These are phyloP conservation scores for Arion vulgaris DNA, from an alignment of 1,140 invertebrate genomes.

Conservation along the genomic window DNA sequence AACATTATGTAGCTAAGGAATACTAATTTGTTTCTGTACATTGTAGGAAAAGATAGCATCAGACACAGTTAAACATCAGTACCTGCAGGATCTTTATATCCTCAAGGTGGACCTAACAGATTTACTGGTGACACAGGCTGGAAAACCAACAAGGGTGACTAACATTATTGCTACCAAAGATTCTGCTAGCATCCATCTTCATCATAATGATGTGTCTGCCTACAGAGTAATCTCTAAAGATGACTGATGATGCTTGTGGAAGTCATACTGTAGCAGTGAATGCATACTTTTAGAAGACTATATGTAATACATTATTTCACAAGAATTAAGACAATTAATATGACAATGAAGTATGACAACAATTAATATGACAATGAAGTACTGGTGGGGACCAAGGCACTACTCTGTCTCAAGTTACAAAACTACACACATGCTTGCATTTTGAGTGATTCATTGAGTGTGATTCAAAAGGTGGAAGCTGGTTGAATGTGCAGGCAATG, in stretches of 20 bases:
- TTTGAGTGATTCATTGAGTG: no score
- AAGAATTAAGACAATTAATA: no score
- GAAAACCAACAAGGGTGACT: slow-evolving; percentile 16
- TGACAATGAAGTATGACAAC: no score
- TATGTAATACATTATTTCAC: no score
- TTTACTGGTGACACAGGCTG: slow-evolving; percentile 11
- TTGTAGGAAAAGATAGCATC: slow-evolving; percentile 7
- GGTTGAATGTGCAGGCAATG: no score
- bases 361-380: no score
- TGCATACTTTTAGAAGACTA: neutral
- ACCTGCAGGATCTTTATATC: neutral
- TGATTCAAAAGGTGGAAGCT: no score
- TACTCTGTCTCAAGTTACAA: no score
- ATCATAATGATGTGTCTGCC: slow-evolving; percentile 27
- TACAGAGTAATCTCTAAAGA: neutral
- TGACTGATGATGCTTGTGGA: neutral
- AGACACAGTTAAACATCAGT: slow-evolving; percentile 1
- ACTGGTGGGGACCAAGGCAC: no score
- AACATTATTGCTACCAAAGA: slow-evolving; percentile 1
- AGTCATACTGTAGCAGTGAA: neutral
- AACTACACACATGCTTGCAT: no score
- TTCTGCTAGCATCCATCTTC: slow-evolving; percentile 14
- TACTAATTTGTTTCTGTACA: neutral
- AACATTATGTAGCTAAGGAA: no score
- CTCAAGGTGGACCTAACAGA: slow-evolving; percentile 19